Conservation (phyloP, 2,797 vertebrate species). For the Staurois parvus region DNA sequence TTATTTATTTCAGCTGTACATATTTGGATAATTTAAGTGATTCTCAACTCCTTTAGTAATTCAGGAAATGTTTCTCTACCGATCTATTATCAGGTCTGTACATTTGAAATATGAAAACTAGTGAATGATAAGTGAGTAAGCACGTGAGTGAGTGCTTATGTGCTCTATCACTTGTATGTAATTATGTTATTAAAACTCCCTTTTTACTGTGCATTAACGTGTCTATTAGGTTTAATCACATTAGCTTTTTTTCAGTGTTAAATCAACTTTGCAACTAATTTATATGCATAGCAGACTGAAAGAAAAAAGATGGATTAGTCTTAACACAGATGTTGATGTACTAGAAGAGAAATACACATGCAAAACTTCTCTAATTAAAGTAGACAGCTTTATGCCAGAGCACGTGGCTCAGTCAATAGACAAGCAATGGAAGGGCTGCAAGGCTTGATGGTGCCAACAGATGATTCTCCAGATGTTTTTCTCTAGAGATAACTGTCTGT, state of each 20-base stretch:
- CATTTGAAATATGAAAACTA: no score
- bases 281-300: neutral
- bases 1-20: no score
- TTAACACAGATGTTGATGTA: constrained; percentile 42
- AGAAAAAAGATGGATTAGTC: constrained; percentile 1
- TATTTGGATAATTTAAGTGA: no score
- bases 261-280: neutral
- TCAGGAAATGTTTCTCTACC: no score
- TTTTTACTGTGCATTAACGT: no score
- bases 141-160: no score
- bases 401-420: constrained; percentile 40
- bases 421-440: constrained; percentile 14
- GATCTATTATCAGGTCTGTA: no score
- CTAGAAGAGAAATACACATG: constrained; percentile 41
- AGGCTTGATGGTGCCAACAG: constrained; percentile 18
- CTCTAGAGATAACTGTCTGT: constrained; percentile 7
- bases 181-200: no score
- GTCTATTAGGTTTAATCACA: neutral
- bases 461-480: constrained; percentile 55
- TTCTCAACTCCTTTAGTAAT: no score
- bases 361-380: constrained; percentile 47
- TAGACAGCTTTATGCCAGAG: constrained; percentile 49
- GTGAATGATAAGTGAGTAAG: no score
- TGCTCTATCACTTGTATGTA: no score
- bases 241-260: no score